Evolutionary conservation across 2,888 invertebrate genomes (phyloP).

Genomic region (Lasioglossum pauxillum): DNA sequence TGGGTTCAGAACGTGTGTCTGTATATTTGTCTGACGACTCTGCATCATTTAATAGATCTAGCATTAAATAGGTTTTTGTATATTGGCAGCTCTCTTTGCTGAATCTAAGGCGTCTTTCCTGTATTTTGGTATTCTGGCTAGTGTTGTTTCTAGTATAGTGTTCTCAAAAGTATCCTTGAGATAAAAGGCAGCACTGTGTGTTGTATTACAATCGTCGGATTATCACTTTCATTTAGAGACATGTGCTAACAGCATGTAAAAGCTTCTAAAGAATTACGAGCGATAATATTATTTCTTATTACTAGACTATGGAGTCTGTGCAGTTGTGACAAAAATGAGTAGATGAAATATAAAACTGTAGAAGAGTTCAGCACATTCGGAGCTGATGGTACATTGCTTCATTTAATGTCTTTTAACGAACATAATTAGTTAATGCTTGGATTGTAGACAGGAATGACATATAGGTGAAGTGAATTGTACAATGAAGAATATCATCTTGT

Average conservation of each 20-base stretch:
- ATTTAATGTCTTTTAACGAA: not conserved
- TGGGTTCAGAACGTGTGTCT: slow-evolving; percentile 4
- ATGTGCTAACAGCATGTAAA: not conserved
- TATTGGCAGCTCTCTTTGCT: not conserved
- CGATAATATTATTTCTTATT: not conserved
- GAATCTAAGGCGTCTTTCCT: not conserved
- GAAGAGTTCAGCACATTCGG: not conserved
- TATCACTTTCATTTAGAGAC: slow-evolving; percentile 5
- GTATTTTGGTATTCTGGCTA: not conserved
- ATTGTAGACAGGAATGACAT: not conserved
- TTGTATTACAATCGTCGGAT: not conserved
- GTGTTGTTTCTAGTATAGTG: slow-evolving; percentile 1
- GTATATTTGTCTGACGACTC: not conserved
- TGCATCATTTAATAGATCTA: not conserved
- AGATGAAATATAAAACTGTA: not conserved
- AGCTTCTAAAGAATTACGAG: slow-evolving; percentile 1
- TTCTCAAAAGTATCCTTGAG: slow-evolving; percentile 5
- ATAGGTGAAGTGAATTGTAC: not conserved
- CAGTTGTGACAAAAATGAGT: not conserved
- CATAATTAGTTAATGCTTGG: not conserved
- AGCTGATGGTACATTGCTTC: not conserved
- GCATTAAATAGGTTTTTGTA: not conserved
- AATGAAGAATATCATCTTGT: not conserved
- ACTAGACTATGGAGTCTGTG: not conserved
- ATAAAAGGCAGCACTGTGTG: slow-evolving; percentile 11